phyloP scores from a whole-genome alignment of 2,888 invertebrate species.

The Cactoblastis cactorum region DNA sequence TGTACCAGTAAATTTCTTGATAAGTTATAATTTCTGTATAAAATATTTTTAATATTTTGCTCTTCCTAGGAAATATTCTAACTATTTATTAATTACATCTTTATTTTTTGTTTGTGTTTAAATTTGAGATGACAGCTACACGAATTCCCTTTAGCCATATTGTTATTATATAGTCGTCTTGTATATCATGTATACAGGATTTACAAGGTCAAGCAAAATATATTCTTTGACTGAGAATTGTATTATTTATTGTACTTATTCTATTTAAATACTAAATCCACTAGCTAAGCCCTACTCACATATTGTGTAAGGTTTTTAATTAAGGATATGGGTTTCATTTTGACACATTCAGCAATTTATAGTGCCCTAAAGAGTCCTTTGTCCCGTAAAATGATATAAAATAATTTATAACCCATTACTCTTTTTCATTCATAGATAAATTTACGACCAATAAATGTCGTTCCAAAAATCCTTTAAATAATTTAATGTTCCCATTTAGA shows the following conservation, averaged over 20 bases:
- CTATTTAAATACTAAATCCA: background rate
- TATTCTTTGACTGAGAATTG: background rate
- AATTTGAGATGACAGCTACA: no score
- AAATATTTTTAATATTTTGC: no score
- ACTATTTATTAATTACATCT: no score
- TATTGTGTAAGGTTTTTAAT: background rate
- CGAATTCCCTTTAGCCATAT: no score
- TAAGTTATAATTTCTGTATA: no score
- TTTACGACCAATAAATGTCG: conserved; percentile 55
- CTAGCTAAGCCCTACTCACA: background rate
- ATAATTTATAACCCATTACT: conserved; percentile 13
- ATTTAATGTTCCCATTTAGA: conserved; percentile 37
- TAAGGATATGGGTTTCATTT: background rate
- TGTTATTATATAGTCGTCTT: no score
- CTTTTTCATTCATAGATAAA: conserved; percentile 43
- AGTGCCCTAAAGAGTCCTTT: background rate
- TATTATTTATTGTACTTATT: background rate
- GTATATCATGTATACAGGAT: background rate
- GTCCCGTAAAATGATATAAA: background rate
- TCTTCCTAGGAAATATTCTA: no score
- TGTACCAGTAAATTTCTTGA: no score
- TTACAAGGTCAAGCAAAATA: background rate
- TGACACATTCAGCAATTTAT: background rate
- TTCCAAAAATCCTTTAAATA: conserved; percentile 36
- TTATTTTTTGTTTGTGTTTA: no score